Conservation (phyloP, 2,113 vertebrate species). For the Asarcornis scutulata region DNA sequence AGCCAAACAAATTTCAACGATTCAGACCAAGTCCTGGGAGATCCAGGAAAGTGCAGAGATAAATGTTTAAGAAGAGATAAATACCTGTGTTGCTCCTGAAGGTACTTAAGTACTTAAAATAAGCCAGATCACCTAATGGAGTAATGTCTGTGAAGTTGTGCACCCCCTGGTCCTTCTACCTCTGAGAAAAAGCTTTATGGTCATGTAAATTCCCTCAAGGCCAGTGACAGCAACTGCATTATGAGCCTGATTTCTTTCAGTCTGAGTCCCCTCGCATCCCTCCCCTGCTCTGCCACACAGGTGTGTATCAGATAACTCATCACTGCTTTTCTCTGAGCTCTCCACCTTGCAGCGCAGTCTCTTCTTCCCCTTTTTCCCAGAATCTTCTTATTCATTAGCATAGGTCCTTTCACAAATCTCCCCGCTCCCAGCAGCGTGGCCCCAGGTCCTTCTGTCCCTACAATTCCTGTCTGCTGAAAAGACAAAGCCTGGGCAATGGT, state of each 20-base stretch:
- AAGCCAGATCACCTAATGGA: neutral
- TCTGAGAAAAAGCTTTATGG: neutral
- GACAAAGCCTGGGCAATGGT: neutral
- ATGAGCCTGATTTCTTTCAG: fast-evolving
- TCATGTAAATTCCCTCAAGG: neutral
- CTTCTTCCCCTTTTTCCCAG: neutral
- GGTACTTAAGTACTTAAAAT: neutral
- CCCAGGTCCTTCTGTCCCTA: neutral
- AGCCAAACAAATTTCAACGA: fast-evolving
- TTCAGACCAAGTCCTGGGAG: neutral
- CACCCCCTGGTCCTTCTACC: neutral
- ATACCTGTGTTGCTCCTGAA: neutral
- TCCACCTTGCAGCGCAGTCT: neutral
- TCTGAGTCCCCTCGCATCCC: neutral
- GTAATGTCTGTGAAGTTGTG: too few relatives aligned
- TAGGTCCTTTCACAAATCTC: neutral
- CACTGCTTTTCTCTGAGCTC: neutral
- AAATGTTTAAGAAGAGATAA: neutral
- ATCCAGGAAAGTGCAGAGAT: neutral
- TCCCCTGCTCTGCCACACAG: fast-evolving
- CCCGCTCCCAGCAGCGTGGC: neutral
- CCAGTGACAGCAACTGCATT: neutral
- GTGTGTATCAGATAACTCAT: neutral
- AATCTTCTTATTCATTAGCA: neutral
- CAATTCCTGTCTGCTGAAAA: neutral